A percentile compares a stretch with the other conserved stretches of the same genome.
Evolutionary conservation across 92 coral and sea anemone species (phyloP).

Genomic region (Parazoanthus darwini): DNA sequence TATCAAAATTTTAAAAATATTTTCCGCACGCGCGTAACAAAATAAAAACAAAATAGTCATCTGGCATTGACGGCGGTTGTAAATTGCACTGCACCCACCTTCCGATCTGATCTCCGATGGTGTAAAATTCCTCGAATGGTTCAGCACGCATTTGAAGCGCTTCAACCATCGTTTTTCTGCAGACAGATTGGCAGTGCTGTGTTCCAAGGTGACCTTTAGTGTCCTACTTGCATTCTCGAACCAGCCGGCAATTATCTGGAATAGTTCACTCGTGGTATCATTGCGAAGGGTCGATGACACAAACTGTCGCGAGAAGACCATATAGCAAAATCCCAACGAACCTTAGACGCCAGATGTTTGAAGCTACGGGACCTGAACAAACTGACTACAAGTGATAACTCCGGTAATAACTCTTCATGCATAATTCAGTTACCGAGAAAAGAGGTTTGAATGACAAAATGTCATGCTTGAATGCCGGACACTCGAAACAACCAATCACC

Average conservation of each 20-base stretch:
- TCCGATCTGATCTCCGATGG: constrained; percentile 86
- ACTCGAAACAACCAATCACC: constrained; percentile 23
- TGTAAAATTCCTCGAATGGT: constrained; percentile 66
- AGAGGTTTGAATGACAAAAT: not conserved
- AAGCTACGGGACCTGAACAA: not conserved
- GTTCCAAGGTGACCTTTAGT: constrained; percentile 31
- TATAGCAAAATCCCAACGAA: not conserved
- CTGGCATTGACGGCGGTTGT: not conserved
- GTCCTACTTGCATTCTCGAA: not conserved
- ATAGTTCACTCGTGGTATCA: constrained; percentile 6
- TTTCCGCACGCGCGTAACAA: not conserved
- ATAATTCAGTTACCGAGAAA: constrained; percentile 15
- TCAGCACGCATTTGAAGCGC: constrained; percentile 56
- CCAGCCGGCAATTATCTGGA: not conserved
- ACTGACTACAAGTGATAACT: not conserved
- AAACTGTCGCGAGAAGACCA: not conserved
- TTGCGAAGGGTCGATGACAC: constrained; percentile 6
- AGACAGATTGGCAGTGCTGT: not conserved
- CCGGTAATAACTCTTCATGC: not conserved
- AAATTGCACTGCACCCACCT: constrained; percentile 53
- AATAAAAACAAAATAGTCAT: not conserved
- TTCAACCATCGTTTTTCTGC: constrained; percentile 55
- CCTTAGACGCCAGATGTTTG: not conserved
- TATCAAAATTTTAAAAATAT: not conserved
- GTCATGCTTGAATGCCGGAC: constrained; percentile 10